Percentiles rank a stretch among this genome's conserved stretches.
Conservation (phyloP, 2,888 invertebrate genomes). For the Ditula angustiorana region DNA sequence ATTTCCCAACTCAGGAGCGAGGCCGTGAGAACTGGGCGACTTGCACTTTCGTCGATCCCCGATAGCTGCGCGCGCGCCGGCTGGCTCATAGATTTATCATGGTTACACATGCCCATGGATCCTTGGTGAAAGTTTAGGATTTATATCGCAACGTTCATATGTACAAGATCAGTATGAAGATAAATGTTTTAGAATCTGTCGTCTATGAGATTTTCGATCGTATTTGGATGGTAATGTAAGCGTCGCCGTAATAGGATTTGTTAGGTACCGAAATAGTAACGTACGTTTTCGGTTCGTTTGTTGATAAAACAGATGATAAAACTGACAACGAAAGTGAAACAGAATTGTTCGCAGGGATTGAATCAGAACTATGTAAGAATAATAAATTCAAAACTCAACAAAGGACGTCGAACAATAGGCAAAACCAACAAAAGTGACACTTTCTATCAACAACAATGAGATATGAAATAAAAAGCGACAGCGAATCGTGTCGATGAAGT, state of each 20-base stretch:
- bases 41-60: constrained; percentile 81
- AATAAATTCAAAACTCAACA: constrained; percentile 35
- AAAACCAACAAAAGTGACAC: constrained; percentile 67
- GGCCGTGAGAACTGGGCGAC: constrained; percentile 80
- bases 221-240: background rate
- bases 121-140: constrained; percentile 51
- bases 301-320: constrained; percentile 26
- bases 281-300: background rate
- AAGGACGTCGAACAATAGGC: constrained; percentile 44
- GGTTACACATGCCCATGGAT: constrained; percentile 58
- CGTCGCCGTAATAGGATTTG: background rate
- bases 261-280: no score
- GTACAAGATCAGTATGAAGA: background rate
- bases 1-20: constrained; percentile 48
- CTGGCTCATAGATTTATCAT: constrained; percentile 50
- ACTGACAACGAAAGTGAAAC: constrained; percentile 24
- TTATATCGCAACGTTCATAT: constrained; percentile 1
- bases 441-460: constrained; percentile 63
- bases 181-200: background rate
- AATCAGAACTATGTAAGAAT: constrained; percentile 1
- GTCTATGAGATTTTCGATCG: background rate
- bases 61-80: constrained; percentile 63
- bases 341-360: constrained; percentile 13
- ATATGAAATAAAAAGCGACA: constrained; percentile 67
- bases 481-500: constrained; percentile 64